Evolutionary conservation across 2,888 invertebrate genomes (phyloP).

Genomic region (Thelaira solivaga): DNA sequence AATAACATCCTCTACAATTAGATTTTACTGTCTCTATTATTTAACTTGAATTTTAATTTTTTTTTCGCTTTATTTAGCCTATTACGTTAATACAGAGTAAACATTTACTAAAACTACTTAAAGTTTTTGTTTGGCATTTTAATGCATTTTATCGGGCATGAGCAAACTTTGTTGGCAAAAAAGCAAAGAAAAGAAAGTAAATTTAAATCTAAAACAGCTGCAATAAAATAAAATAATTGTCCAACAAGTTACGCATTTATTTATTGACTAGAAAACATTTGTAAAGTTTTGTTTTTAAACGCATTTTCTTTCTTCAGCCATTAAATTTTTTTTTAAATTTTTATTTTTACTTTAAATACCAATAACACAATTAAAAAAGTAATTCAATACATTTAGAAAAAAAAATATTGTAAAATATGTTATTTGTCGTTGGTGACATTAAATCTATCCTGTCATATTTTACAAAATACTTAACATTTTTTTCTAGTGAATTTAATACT

Average conservation of each 20-base stretch:
- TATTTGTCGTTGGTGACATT: conserved; percentile 37
- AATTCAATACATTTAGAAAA: conserved; percentile 3
- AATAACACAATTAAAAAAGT: neutral
- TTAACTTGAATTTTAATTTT: neutral
- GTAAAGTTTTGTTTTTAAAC: conserved; percentile 13
- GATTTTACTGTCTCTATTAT: conserved; percentile 10
- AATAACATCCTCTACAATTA: no score
- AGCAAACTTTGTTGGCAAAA: conserved; percentile 16
- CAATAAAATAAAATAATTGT: neutral
- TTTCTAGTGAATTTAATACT: neutral
- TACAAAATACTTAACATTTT: conserved; percentile 26
- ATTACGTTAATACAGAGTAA: conserved; percentile 43
- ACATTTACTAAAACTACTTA: conserved; percentile 31
- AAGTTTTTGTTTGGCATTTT: conserved; percentile 36
- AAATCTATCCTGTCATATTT: conserved; percentile 13
- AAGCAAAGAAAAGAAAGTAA: neutral
- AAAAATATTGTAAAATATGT: conserved; percentile 45
- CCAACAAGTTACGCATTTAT: conserved; percentile 52
- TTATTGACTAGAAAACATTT: conserved; percentile 41
- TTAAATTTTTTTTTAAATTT: neutral
- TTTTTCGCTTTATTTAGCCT: neutral
- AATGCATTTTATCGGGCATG: conserved; percentile 50
- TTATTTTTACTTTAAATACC: neutral
- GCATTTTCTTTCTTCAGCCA: conserved; percentile 6
- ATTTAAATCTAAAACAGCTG: conserved; percentile 23